A percentile compares a stretch with the other conserved stretches of the same genome.
Evolutionary conservation across 2,888 invertebrate genomes (phyloP).

Genomic region (Linnaemya vulpina): DNA sequence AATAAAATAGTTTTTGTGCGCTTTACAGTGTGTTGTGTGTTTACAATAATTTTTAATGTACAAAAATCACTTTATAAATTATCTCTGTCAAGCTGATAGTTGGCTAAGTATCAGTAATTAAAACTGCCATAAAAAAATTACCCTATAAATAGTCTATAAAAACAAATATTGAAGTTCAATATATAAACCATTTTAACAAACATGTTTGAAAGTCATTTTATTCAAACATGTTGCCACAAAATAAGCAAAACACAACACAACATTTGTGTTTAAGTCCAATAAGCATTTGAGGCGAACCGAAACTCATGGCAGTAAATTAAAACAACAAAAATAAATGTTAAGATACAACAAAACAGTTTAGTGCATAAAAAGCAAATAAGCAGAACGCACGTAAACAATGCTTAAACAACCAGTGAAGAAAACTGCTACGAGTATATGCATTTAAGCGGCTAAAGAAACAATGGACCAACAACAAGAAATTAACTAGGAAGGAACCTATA

Average conservation of each 20-base stretch:
- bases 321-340: conserved; percentile 17
- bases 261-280: conserved; percentile 49
- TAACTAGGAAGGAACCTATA: conserved; percentile 60
- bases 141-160: neutral
- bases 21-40: too few relatives aligned
- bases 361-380: conserved; percentile 69
- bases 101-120: too few relatives aligned
- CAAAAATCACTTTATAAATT: too few relatives aligned
- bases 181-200: conserved; percentile 6
- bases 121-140: conserved; percentile 3
- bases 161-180: neutral
- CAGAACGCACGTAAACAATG: conserved; percentile 69
- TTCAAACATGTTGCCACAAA: conserved; percentile 20
- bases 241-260: conserved; percentile 48
- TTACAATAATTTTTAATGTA: too few relatives aligned
- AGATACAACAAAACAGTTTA: conserved; percentile 48
- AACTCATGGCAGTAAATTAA: conserved; percentile 45
- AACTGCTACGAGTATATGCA: conserved; percentile 20
- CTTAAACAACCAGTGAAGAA: conserved; percentile 36
- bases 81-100: too few relatives aligned
- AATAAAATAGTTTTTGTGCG: too few relatives aligned
- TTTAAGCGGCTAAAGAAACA: conserved; percentile 41
- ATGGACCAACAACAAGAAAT: conserved; percentile 33
- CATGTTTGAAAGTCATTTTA: conserved; percentile 35
- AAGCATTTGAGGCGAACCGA: conserved; percentile 54